Evolutionary conservation across 2,113 vertebrate genomes (phyloP).

Genomic region (Festucalex cinctus): DNA sequence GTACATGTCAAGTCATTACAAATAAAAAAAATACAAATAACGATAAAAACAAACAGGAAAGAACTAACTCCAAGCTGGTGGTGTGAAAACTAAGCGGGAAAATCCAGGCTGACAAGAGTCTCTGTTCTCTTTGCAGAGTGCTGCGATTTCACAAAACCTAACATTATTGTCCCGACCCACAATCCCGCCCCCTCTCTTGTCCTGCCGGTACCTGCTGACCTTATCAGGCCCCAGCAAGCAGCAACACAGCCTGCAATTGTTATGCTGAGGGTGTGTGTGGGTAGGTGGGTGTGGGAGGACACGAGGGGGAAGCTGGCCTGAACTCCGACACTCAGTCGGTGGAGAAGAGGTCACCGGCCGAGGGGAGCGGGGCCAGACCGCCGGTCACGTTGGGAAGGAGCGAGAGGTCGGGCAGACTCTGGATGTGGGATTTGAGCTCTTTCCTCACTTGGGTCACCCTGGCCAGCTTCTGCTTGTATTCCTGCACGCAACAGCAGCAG

Average conservation of each 20-base stretch:
- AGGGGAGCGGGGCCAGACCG: conserved; percentile 92
- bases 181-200: conserved; percentile 19
- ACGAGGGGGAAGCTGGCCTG: conserved; percentile 14
- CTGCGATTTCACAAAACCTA: conserved; percentile 29
- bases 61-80: conserved; percentile 59
- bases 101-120: conserved; percentile 47
- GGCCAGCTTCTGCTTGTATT: conserved; percentile 97
- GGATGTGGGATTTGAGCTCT: conserved; percentile 98
- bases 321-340: conserved; percentile 80
- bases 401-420: conserved; percentile 95
- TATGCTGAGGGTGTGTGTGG: conserved; percentile 36
- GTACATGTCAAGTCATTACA: neutral
- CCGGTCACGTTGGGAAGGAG: conserved; percentile 94
- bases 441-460: conserved; percentile 95
- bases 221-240: conserved; percentile 21
- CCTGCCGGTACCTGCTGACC: conserved; percentile 18
- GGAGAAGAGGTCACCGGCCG: conserved; percentile 96
- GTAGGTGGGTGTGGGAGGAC: conserved; percentile 26
- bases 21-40: conserved; percentile 28
- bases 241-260: conserved; percentile 23
- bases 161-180: neutral
- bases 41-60: conserved; percentile 53
- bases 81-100: conserved; percentile 49
- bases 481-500: conserved; percentile 70
- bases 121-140: conserved; percentile 43